phyloP scores from a whole-genome alignment of 2,888 invertebrate species.

The Apantesis nais region DNA sequence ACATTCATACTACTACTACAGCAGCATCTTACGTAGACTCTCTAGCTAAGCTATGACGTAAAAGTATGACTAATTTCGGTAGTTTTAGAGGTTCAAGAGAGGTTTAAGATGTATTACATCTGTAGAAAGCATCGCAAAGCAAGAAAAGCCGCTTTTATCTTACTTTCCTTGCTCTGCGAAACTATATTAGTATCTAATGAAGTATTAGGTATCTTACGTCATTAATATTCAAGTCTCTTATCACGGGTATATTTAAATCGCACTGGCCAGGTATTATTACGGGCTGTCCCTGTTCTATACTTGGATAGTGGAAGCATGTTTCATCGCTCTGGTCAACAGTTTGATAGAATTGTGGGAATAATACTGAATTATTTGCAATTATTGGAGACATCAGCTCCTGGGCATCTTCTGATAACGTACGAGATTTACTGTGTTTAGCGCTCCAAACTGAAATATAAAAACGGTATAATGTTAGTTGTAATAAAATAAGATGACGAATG shows the following conservation, averaged over 20 bases:
- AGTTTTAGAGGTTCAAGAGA: not conserved
- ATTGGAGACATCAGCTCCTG: constrained; percentile 52
- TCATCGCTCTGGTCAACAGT: constrained; percentile 59
- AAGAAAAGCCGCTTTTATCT: not conserved
- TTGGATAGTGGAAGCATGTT: constrained; percentile 76
- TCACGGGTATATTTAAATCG: constrained; percentile 61
- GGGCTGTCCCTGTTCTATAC: constrained; percentile 52
- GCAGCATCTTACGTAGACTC: not conserved
- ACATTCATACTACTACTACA: not conserved
- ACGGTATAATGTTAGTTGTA: not conserved
- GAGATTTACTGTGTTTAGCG: constrained; percentile 69
- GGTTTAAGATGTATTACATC: not conserved
- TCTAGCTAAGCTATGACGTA: not conserved
- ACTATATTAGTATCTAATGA: not conserved
- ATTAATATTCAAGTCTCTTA: constrained; percentile 57
- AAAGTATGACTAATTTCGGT: not conserved
- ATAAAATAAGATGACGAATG: not conserved
- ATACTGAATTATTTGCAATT: constrained; percentile 55
- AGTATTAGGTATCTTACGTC: constrained; percentile 51
- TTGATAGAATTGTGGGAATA: constrained; percentile 60
- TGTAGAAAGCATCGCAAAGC: not conserved
- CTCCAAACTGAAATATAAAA: constrained; percentile 69
- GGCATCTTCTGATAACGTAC: constrained; percentile 50
- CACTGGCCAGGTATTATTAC: constrained; percentile 73
- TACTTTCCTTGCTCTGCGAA: not conserved